A percentile compares a stretch with the other conserved stretches of the same genome.
Conservation (phyloP, 2,113 vertebrate species). For the Myrmecophaga tridactyla region DNA sequence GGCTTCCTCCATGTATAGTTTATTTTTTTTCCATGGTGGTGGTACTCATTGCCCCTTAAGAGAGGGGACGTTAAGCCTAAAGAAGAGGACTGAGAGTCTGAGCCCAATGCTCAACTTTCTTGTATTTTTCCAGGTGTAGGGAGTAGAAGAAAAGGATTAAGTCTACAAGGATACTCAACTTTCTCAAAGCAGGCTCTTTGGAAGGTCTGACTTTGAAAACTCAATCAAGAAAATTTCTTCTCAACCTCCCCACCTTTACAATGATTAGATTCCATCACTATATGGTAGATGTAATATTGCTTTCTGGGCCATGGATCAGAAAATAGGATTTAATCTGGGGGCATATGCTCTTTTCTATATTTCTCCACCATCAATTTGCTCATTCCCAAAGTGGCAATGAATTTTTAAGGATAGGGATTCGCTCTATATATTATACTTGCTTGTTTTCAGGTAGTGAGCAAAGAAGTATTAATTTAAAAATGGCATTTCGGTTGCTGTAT, state of each 20-base stretch:
- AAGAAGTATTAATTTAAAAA: neutral
- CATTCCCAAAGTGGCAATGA: neutral
- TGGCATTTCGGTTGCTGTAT: neutral
- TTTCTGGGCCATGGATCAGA: neutral
- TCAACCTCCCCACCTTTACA: neutral
- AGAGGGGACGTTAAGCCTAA: neutral
- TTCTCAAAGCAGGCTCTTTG: neutral
- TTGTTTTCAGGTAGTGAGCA: neutral
- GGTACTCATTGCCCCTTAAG: neutral
- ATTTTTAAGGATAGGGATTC: neutral
- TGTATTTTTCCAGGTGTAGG: neutral
- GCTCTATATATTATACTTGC: neutral
- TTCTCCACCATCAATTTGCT: neutral
- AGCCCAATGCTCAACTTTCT: accelerated
- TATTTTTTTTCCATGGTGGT: neutral
- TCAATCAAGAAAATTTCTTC: neutral
- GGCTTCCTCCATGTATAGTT: neutral
- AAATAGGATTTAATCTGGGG: neutral
- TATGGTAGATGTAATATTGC: neutral
- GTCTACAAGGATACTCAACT: accelerated
- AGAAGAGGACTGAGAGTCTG: neutral
- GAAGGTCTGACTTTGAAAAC: neutral
- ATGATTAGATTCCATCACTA: neutral
- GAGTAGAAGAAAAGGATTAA: neutral
- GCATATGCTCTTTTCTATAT: neutral